A percentile compares a stretch with the other conserved stretches of the same genome.
Evolutionary conservation across 2,888 invertebrate species (phyloP).

Genomic region (Drosophila flavopinicola): DNA sequence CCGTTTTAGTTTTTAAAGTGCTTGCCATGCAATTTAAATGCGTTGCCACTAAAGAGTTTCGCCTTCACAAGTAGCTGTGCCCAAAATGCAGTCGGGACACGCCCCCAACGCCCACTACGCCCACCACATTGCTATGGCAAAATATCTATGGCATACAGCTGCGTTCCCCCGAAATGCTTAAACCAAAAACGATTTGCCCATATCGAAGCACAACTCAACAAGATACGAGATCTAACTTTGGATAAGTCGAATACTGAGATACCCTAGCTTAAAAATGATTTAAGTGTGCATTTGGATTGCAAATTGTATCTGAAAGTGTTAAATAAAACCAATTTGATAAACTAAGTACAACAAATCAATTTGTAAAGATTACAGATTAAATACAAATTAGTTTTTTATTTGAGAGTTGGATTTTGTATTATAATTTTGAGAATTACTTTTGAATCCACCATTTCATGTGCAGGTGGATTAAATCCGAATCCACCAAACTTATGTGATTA

Average conservation of each 20-base stretch:
- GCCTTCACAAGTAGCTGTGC: conserved; percentile 6
- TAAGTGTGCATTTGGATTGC: too few species aligned
- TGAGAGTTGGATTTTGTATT: too few species aligned
- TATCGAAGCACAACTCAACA: conserved; percentile 38
- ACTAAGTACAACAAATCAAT: too few species aligned
- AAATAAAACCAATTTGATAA: too few species aligned
- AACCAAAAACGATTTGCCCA: conserved; percentile 24
- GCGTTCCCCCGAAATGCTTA: not conserved
- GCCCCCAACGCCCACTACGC: conserved; percentile 39
- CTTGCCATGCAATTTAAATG: conserved; percentile 31
- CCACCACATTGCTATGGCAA: conserved; percentile 48
- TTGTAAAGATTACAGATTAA: too few species aligned
- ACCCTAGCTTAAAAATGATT: not conserved
- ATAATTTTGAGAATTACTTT: too few species aligned
- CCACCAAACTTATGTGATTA: too few species aligned
- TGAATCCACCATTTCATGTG: too few species aligned
- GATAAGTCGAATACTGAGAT: not conserved
- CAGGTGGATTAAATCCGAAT: too few species aligned
- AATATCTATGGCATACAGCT: conserved; percentile 8
- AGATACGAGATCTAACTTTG: not conserved
- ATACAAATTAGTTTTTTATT: too few species aligned
- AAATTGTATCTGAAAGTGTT: too few species aligned
- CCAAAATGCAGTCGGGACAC: conserved; percentile 26
- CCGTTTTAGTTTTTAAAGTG: conserved; percentile 33
- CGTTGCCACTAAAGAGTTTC: conserved; percentile 24